phyloP scores from a whole-genome alignment of 2,113 vertebrate species.

The Mungos mungo region DNA sequence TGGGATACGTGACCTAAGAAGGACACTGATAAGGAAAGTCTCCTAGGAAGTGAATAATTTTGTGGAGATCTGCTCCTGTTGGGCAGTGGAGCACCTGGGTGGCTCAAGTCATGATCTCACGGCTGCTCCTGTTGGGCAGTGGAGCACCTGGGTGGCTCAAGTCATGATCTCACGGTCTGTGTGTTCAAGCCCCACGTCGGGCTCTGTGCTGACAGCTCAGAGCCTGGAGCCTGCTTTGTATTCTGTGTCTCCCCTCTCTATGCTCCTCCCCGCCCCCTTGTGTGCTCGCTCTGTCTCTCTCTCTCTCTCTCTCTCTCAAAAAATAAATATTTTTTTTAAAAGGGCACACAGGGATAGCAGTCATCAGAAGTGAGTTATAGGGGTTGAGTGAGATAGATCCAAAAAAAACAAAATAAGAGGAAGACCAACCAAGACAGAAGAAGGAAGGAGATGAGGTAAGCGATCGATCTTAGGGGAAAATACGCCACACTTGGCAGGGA shows the following conservation, averaged over 20 bases:
- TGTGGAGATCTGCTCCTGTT: background rate
- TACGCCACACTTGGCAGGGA: fast-evolving
- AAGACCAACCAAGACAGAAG: background rate
- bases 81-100: too few species aligned
- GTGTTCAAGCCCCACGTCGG: too few species aligned
- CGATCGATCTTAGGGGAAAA: too few species aligned
- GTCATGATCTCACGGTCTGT: too few species aligned
- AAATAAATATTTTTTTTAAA: background rate
- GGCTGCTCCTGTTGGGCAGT: background rate
- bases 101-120: too few species aligned
- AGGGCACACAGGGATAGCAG: background rate
- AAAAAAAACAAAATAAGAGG: background rate
- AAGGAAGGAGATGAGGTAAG: background rate
- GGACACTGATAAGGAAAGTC: background rate
- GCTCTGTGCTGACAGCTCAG: too few species aligned
- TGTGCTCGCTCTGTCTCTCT: too few species aligned
- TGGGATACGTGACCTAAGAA: fast-evolving
- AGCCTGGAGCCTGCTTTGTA: too few species aligned
- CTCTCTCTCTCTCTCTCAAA: too few species aligned
- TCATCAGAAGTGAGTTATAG: background rate
- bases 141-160: too few species aligned
- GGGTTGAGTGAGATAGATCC: background rate
- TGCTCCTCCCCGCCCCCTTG: too few species aligned
- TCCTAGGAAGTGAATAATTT: background rate
- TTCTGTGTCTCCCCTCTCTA: too few species aligned